These are phyloP conservation scores for Drosophila bocqueti DNA, from an alignment of 1,140 invertebrate species.

Conservation along the genomic window DNA sequence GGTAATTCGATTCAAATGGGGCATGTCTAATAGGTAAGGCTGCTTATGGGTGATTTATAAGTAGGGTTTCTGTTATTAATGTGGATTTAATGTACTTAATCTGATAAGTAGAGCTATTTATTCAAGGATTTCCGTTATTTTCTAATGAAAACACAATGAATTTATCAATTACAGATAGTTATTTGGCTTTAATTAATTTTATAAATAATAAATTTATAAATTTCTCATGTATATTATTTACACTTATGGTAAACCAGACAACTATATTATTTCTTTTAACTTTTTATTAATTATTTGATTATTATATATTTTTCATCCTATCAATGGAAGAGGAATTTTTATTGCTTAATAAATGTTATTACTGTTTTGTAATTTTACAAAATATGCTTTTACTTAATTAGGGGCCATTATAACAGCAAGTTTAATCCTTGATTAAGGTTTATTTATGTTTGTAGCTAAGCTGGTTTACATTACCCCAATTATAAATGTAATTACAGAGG, in stretches of 20 bases:
- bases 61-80: not conserved
- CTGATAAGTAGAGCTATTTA: not conserved
- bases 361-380: not conserved
- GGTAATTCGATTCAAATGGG: slow-evolving; percentile 16
- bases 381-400: not conserved
- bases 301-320: no score
- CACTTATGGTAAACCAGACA: not conserved
- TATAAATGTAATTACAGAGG: not conserved
- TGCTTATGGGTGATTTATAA: slow-evolving; percentile 9
- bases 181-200: no score
- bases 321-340: no score
- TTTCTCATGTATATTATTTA: no score
- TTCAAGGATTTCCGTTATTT: not conserved
- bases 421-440: not conserved
- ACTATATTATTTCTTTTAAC: not conserved
- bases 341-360: no score
- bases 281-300: no score
- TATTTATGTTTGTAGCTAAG: not conserved
- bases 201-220: no score
- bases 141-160: not conserved
- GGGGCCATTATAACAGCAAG: not conserved
- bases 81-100: not conserved
- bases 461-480: not conserved
- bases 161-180: not conserved
- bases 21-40: slow-evolving; percentile 30